These are phyloP conservation scores for Harpalus rufipes DNA, from an alignment of 2,888 invertebrate species.

Conservation along the genomic window DNA sequence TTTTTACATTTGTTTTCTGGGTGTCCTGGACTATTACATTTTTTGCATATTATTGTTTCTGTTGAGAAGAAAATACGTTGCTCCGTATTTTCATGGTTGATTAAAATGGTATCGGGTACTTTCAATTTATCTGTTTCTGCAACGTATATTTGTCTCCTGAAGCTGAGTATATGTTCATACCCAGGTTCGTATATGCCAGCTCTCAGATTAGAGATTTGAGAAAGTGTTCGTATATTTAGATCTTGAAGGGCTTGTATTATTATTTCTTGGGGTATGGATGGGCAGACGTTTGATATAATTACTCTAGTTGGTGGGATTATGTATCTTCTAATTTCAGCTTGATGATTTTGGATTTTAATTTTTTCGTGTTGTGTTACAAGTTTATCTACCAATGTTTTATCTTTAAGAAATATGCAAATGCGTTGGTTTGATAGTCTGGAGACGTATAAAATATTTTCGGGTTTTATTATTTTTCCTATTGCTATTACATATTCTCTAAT, in stretches of 20 bases:
- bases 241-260: slow-evolving; percentile 15
- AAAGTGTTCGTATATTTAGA: slow-evolving; percentile 11
- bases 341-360: slow-evolving; percentile 6
- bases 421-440: slow-evolving; percentile 58
- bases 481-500: too few species aligned
- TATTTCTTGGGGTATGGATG: slow-evolving; percentile 50
- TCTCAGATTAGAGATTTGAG: not conserved
- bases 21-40: slow-evolving; percentile 9
- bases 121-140: slow-evolving; percentile 1
- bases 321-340: slow-evolving; percentile 44
- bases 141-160: too few species aligned
- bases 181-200: not conserved
- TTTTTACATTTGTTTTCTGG: slow-evolving; percentile 2
- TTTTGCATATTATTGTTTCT: slow-evolving; percentile 4
- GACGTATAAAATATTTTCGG: slow-evolving; percentile 51
- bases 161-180: not conserved
- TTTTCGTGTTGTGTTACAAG: slow-evolving; percentile 28
- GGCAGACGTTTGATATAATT: slow-evolving; percentile 54
- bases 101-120: not conserved
- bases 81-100: slow-evolving; percentile 7
- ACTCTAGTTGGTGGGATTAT: slow-evolving; percentile 43
- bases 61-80: slow-evolving; percentile 4
- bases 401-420: slow-evolving; percentile 46
- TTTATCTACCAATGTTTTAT: slow-evolving; percentile 49
- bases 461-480: slow-evolving; percentile 53